Evolutionary conservation across 2,113 vertebrate species (phyloP).

Genomic region (Anolis sagrei): DNA sequence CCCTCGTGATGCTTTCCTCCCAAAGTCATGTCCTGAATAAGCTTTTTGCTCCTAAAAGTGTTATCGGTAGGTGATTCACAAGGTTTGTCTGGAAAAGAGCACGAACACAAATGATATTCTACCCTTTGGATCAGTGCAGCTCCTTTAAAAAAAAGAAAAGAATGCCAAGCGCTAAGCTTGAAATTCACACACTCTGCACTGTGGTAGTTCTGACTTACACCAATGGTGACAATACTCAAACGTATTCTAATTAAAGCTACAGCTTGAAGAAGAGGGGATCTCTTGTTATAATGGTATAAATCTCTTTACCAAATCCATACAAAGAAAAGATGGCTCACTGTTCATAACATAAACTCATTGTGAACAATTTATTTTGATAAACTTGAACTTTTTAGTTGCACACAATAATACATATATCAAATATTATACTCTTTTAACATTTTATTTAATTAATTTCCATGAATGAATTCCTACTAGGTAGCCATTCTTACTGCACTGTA

Average conservation of each 20-base stretch:
- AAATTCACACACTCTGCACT: too few relatives aligned
- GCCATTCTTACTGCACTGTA: conserved; percentile 75
- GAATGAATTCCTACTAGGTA: conserved; percentile 73
- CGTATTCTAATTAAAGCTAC: conserved; percentile 16
- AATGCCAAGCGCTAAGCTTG: too few relatives aligned
- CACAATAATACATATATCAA: conserved; percentile 51
- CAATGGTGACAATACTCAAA: neutral
- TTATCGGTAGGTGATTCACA: neutral
- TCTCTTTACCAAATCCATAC: conserved; percentile 21
- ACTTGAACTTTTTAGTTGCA: conserved; percentile 39
- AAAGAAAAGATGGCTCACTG: conserved; percentile 15
- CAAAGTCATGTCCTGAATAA: neutral
- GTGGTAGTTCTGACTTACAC: neutral
- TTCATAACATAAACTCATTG: neutral
- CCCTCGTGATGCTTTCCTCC: too few relatives aligned
- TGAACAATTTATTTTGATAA: conserved; percentile 14
- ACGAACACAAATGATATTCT: neutral
- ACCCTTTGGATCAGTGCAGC: neutral
- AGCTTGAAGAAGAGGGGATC: neutral
- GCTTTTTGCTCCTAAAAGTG: neutral
- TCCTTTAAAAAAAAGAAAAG: neutral
- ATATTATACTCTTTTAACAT: conserved; percentile 60
- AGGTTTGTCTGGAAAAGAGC: neutral
- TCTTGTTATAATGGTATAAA: neutral
- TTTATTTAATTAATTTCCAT: conserved; percentile 74